A percentile compares a stretch with the other conserved stretches of the same genome.
Evolutionary conservation across 1,140 invertebrate species (phyloP).

Genomic region (Macrosteles quadrilineatus): DNA sequence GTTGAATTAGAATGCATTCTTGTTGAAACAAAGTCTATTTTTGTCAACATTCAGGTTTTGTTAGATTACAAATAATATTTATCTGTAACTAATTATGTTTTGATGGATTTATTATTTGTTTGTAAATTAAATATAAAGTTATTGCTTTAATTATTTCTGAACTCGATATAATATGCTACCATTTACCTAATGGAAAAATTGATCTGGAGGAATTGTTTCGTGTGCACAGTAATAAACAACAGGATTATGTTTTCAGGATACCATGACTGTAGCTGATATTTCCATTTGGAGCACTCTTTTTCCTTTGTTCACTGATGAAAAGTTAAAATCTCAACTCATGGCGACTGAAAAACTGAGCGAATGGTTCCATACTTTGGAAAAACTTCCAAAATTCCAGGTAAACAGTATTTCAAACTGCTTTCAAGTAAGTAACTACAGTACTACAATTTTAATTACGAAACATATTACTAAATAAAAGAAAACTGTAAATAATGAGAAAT

Average conservation of each 20-base stretch:
- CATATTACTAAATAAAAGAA: neutral
- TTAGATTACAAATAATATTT: no score
- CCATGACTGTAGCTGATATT: slow-evolving; percentile 46
- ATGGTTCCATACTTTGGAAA: slow-evolving; percentile 48
- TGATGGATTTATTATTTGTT: no score
- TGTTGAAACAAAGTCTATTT: no score
- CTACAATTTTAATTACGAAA: neutral
- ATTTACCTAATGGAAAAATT: slow-evolving; percentile 24
- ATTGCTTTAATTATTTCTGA: no score
- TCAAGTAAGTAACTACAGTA: no score
- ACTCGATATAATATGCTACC: no score
- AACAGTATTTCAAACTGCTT: no score
- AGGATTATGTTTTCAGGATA: slow-evolving; percentile 37
- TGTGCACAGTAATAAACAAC: neutral
- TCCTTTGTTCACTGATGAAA: slow-evolving; percentile 44
- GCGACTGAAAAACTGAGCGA: slow-evolving; percentile 42
- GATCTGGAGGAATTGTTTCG: neutral
- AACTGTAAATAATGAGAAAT: neutral
- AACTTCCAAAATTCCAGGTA: slow-evolving; percentile 44
- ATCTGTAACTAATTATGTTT: no score
- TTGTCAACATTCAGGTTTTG: no score
- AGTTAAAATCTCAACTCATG: slow-evolving; percentile 38
- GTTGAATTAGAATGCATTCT: no score
- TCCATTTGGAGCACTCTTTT: slow-evolving; percentile 48
- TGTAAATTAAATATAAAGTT: no score